Conservation (phyloP, 2,113 vertebrate genomes). For the Cichladusa arquata region DNA sequence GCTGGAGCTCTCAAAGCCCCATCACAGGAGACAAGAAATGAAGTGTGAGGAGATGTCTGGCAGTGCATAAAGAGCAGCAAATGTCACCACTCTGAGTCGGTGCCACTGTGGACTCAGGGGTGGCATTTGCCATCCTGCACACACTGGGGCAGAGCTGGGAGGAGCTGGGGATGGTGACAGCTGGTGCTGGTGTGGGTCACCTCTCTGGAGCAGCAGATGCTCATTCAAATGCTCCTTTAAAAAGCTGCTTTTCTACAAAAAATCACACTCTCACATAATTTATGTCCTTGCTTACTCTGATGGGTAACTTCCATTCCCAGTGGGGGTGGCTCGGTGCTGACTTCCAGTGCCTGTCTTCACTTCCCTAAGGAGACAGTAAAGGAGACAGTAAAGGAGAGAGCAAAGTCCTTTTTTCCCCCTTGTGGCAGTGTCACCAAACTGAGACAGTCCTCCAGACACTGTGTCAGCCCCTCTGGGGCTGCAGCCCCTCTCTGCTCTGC, state of each 20-base stretch:
- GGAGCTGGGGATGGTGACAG: background rate
- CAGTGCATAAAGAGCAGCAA: conserved; percentile 3
- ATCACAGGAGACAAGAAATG: background rate
- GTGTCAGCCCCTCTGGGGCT: background rate
- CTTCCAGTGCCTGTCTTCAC: background rate
- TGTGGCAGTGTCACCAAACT: background rate
- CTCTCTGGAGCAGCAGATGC: background rate
- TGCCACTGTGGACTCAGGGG: background rate
- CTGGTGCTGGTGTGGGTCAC: background rate
- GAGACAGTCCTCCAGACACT: background rate
- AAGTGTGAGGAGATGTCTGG: background rate
- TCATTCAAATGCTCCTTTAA: background rate
- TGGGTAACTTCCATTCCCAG: background rate
- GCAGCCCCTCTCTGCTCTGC: background rate
- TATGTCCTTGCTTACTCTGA: background rate
- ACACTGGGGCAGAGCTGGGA: background rate
- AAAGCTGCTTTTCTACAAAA: background rate
- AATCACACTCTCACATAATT: background rate
- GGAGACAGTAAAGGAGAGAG: background rate
- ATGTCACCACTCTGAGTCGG: background rate
- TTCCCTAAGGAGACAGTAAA: background rate
- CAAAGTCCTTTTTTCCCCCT: background rate
- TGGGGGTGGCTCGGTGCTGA: background rate
- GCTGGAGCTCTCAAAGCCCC: background rate
- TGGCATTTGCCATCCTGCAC: background rate